Conservation (phyloP, 1,140 invertebrate species). For the Papilio dardanus region DNA sequence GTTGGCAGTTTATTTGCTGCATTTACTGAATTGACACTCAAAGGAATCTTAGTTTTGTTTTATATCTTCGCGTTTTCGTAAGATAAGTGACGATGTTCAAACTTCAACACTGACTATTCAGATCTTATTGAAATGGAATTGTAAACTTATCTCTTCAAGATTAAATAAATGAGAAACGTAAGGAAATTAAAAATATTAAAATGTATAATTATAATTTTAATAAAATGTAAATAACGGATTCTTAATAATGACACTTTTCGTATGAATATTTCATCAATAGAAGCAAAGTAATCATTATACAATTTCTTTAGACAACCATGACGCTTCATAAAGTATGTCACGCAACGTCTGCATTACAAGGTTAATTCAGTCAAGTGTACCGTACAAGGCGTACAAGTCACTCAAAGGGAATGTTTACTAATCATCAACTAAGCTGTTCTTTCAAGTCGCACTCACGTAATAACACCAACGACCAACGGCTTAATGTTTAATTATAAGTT, state of each 20-base stretch:
- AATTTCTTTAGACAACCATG: not conserved
- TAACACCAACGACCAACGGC: not conserved
- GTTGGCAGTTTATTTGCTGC: not conserved
- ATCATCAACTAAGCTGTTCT: conserved; percentile 12
- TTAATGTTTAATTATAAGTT: not conserved
- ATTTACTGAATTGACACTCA: conserved; percentile 8
- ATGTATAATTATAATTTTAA: not conserved
- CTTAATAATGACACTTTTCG: too few species aligned
- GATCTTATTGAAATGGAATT: not conserved
- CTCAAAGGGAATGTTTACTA: conserved; percentile 20
- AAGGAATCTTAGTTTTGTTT: conserved; percentile 7
- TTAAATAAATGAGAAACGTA: not conserved
- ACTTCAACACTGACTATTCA: not conserved
- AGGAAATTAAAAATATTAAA: not conserved
- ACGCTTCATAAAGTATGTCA: conserved; percentile 7
- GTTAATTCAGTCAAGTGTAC: not conserved
- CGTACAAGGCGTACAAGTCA: not conserved
- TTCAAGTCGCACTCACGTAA: conserved; percentile 6
- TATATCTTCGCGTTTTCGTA: not conserved
- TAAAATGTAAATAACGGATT: not conserved
- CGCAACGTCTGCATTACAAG: conserved; percentile 9
- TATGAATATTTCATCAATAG: too few species aligned
- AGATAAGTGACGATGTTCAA: not conserved
- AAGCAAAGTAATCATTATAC: not conserved
- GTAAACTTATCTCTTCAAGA: not conserved